A percentile compares a stretch with the other conserved stretches of the same genome.
These are phyloP conservation scores for Apodemus sylvaticus DNA, from an alignment of 2,113 vertebrate genomes.

Conservation along the genomic window DNA sequence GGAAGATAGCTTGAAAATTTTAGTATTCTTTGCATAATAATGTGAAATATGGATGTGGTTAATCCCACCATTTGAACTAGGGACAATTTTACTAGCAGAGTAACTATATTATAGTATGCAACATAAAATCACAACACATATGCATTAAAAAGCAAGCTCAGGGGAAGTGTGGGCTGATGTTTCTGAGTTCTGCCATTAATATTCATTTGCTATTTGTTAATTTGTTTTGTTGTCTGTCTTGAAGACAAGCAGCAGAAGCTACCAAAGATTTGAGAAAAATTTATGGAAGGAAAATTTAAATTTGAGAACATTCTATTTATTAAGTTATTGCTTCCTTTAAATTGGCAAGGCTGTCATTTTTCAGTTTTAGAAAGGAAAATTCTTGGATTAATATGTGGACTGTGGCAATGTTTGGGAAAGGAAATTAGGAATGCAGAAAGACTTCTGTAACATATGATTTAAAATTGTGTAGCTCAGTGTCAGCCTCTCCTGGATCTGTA, in stretches of 20 bases:
- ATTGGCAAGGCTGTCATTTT: constrained; percentile 39
- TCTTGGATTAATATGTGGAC: background rate
- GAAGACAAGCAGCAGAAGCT: constrained; percentile 47
- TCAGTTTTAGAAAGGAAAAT: constrained; percentile 42
- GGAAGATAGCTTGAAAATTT: constrained; percentile 63
- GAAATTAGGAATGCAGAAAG: background rate
- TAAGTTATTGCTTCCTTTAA: constrained; percentile 62
- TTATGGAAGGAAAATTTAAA: constrained; percentile 65
- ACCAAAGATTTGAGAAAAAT: constrained; percentile 56
- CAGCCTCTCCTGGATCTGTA: background rate
- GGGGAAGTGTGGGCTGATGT: background rate
- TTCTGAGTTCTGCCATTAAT: constrained; percentile 67
- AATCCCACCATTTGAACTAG: constrained; percentile 51
- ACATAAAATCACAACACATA: constrained; percentile 42
- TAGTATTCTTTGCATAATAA: constrained; percentile 34
- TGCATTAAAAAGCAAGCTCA: background rate
- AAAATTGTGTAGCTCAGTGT: background rate
- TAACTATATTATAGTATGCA: constrained; percentile 39
- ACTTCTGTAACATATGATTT: background rate
- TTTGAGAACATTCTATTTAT: constrained; percentile 63
- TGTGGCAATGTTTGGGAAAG: background rate
- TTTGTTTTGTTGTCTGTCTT: constrained; percentile 65
- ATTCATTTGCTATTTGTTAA: constrained; percentile 66
- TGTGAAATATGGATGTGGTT: constrained; percentile 55
- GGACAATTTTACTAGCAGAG: constrained; percentile 55